These are phyloP conservation scores for Thelaira solivaga DNA, from an alignment of 2,888 invertebrate species.

Conservation along the genomic window DNA sequence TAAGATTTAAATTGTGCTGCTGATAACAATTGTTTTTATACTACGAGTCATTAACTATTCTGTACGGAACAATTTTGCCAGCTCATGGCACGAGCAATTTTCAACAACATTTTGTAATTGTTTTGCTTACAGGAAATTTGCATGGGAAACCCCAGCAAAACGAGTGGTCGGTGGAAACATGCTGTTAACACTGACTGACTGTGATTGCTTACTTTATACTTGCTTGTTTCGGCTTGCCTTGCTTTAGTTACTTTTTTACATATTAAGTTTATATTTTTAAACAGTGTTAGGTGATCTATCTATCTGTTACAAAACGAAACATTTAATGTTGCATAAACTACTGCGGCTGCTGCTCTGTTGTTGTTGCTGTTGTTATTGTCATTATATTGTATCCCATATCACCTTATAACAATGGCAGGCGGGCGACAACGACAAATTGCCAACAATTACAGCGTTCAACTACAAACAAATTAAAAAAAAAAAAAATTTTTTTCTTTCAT, in stretches of 20 bases:
- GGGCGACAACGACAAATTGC: conserved; percentile 73
- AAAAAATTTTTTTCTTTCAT: conserved; percentile 45
- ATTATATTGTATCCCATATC: conserved; percentile 45
- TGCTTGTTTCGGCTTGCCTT: too few species aligned
- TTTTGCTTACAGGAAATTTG: too few species aligned
- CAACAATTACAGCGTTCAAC: conserved; percentile 69
- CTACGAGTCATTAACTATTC: too few species aligned
- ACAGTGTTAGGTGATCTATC: conserved; percentile 50
- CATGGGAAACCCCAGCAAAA: too few species aligned
- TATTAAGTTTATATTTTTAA: conserved; percentile 29
- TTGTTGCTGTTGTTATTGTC: conserved; percentile 10
- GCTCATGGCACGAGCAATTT: too few species aligned
- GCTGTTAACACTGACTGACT: conserved; percentile 13
- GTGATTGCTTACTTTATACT: conserved; percentile 12
- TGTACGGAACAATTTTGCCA: too few species aligned
- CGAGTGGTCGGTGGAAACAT: too few species aligned
- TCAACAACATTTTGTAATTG: too few species aligned
- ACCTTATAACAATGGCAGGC: conserved; percentile 59
- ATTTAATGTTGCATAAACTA: conserved; percentile 29
- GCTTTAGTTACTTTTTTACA: conserved; percentile 1
- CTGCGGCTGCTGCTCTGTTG: background rate
- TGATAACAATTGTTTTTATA: too few species aligned
- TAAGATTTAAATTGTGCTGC: too few species aligned
- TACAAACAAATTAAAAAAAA: conserved; percentile 2
- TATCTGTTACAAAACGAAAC: too few species aligned